Conservation (phyloP, 92 coral and sea anemone species). For the Blastomussa wellsi region DNA sequence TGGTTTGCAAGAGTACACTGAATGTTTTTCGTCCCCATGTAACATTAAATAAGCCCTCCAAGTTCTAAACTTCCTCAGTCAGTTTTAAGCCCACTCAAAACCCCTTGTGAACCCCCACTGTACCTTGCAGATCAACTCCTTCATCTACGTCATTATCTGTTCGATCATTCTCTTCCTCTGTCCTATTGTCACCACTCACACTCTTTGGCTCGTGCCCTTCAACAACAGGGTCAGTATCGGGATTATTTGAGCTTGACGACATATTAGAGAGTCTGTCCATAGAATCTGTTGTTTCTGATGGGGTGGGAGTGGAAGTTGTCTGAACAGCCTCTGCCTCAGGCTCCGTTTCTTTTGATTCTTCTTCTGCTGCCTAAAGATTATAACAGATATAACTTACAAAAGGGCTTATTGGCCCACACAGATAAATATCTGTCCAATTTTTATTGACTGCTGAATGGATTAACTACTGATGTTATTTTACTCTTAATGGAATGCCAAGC, state of each 20-base stretch:
- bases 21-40: no score
- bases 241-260: background rate
- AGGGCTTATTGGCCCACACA: no score
- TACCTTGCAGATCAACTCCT: slow-evolving; percentile 98
- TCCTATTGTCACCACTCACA: slow-evolving; percentile 21
- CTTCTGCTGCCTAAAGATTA: slow-evolving; percentile 70
- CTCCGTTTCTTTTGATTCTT: slow-evolving; percentile 54
- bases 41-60: no score
- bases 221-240: slow-evolving; percentile 18
- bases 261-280: slow-evolving; percentile 27
- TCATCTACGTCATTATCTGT: slow-evolving; percentile 79
- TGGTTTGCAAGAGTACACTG: no score
- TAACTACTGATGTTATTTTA: no score
- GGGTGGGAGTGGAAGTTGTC: slow-evolving; percentile 60
- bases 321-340: slow-evolving; percentile 42
- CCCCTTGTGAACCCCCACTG: no score
- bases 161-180: slow-evolving; percentile 25
- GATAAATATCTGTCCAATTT: no score
- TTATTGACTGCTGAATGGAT: no score
- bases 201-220: slow-evolving; percentile 41
- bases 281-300: slow-evolving; percentile 48
- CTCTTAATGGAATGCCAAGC: no score
- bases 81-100: no score
- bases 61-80: no score
- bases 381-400: background rate